phyloP scores from a whole-genome alignment of 53 echinoderm and acorn worm genomes.

The Echinometra lucunter region DNA sequence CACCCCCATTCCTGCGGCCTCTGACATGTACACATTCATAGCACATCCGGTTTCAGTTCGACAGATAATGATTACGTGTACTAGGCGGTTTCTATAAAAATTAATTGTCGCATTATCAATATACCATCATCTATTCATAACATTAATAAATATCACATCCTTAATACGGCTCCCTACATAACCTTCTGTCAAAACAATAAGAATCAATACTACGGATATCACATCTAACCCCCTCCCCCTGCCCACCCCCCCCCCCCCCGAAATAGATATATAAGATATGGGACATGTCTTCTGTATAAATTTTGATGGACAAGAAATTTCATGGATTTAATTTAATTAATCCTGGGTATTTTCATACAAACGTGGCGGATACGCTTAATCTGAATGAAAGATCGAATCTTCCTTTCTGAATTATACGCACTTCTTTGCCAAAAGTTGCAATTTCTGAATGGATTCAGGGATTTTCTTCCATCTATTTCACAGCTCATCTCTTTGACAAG shows the following conservation, averaged over 20 bases:
- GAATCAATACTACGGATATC: background rate
- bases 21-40: too few relatives aligned
- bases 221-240: background rate
- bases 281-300: background rate
- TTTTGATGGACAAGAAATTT: background rate
- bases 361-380: background rate
- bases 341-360: background rate
- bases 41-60: too few relatives aligned
- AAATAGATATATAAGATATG: background rate
- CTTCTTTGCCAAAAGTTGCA: background rate
- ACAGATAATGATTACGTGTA: too few relatives aligned
- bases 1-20: too few relatives aligned
- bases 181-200: background rate
- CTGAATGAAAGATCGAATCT: background rate
- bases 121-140: background rate
- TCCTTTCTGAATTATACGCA: slow-evolving; percentile 1
- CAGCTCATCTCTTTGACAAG: background rate
- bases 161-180: background rate
- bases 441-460: background rate
- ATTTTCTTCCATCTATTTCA: background rate
- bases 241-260: background rate
- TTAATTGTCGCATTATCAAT: background rate
- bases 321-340: background rate
- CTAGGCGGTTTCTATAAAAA: too few relatives aligned
- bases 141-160: background rate